phyloP scores from a whole-genome alignment of 2,888 invertebrate species.

The Pyrrhosoma nymphula region DNA sequence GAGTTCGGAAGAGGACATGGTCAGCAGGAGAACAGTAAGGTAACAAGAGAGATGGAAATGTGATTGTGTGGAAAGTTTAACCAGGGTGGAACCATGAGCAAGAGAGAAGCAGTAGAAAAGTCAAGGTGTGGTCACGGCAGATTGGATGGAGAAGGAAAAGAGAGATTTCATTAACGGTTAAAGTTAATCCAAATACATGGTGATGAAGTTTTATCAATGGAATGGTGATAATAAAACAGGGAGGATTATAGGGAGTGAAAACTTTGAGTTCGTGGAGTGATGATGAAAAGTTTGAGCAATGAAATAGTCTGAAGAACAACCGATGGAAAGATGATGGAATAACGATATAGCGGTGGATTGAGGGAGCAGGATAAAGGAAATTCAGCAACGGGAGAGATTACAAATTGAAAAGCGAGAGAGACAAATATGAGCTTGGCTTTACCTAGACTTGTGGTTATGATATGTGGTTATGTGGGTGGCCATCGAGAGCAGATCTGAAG shows the following conservation, averaged over 20 bases:
- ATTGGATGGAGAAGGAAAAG: not conserved
- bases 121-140: not conserved
- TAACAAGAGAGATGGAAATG: not conserved
- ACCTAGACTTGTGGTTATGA: not conserved
- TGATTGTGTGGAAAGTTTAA: not conserved
- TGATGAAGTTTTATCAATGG: not conserved
- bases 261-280: not conserved
- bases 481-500: not conserved
- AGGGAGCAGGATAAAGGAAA: too few species aligned
- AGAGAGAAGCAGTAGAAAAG: too few species aligned
- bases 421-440: not conserved
- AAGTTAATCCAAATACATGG: not conserved
- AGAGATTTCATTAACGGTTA: not conserved
- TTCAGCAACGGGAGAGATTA: too few species aligned
- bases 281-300: not conserved
- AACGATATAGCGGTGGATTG: too few species aligned
- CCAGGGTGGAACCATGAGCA: too few species aligned
- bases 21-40: not conserved
- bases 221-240: not conserved
- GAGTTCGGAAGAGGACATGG: not conserved
- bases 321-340: too few species aligned
- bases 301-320: not conserved
- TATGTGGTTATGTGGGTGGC: not conserved
- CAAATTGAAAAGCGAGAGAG: not conserved
- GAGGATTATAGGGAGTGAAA: not conserved